Evolutionary conservation across 2,888 invertebrate species (phyloP), one percentile per base, ranked within the genome.

Genomic region (Oasisia sp.): DNA sequence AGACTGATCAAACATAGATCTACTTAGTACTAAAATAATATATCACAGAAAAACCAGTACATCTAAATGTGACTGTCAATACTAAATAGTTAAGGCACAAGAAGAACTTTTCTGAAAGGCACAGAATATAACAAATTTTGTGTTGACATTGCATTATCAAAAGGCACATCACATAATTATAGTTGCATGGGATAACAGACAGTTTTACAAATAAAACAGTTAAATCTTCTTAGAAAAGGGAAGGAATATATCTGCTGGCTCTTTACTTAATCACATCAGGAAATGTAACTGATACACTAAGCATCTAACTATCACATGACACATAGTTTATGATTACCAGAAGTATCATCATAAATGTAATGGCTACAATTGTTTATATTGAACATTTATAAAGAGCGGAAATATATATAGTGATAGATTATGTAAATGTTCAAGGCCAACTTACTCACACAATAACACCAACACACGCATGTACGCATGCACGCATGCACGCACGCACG

Each of bases 1-100:
- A 74, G 74, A 74, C 27, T n/a, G n/a, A 74, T 19, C 14, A 74
- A 74, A 74, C 74, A 74, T 27, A 74, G 27, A 27, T 27, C 27
- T 74, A 74, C 74, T 74, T 74, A 74, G 74, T 74, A 74, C 74
- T 74, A 74, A 74, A 74, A 74, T 74, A 74, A 74, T 74, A 74
- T 74, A 74, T 0, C n/a, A 74, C 7, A 27, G n/a, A 27, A 74
- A 74, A 27, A 74, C 74, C 74, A 74, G 74, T 74, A 74, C 74
- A 74, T 27, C 74, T 27, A 50, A 50, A 50, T 7, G 27, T 74
- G 74, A 74, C 74, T 74, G 19, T 74, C 74, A 74, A 19, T 27
- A 74, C 27, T 27, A 74, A 74, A 74, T 74, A 74, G 19, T 74
- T 74, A 74, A 74, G 74, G 74, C 74, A 74, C 74, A n/a, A 74